phyloP scores from a whole-genome alignment of 37 sponge, comb jelly and placozoan genomes.

The Axinella damicornis region DNA sequence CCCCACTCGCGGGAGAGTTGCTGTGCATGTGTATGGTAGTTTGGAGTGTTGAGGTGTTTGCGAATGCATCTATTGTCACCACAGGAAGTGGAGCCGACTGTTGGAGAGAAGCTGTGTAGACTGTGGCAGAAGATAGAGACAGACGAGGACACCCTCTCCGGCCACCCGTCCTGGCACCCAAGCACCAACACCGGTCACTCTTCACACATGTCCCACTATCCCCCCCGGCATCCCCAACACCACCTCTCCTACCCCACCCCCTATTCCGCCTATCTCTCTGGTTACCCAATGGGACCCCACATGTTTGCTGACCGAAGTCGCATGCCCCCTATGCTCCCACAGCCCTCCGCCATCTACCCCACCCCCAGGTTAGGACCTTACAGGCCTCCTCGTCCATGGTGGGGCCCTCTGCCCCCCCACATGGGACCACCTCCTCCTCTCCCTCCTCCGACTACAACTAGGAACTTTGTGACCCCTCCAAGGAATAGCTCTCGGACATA shows the following conservation, averaged over 20 bases:
- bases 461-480: neutral
- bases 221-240: conserved; percentile 5
- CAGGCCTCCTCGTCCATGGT: conserved; percentile 12
- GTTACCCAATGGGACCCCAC: conserved; percentile 32
- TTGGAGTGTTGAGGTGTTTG: neutral
- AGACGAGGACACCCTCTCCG: conserved; percentile 21
- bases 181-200: neutral
- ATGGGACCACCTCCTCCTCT: conserved; percentile 5
- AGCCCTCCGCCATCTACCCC: conserved; percentile 5
- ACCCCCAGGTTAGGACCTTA: conserved; percentile 66
- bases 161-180: neutral
- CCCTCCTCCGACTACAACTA: conserved; percentile 8
- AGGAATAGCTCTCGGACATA: too few species aligned
- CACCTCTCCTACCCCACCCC: conserved; percentile 18
- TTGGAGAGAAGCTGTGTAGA: conserved; percentile 90
- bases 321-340: conserved; percentile 14
- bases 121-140: conserved; percentile 65
- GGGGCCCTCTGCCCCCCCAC: conserved; percentile 36
- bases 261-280: conserved; percentile 13
- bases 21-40: conserved; percentile 2
- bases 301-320: conserved; percentile 8
- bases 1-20: neutral
- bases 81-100: conserved; percentile 86
- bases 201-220: conserved; percentile 10
- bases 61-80: neutral